Conservation (phyloP, 2,113 vertebrate genomes). For the Pteronura brasiliensis region DNA sequence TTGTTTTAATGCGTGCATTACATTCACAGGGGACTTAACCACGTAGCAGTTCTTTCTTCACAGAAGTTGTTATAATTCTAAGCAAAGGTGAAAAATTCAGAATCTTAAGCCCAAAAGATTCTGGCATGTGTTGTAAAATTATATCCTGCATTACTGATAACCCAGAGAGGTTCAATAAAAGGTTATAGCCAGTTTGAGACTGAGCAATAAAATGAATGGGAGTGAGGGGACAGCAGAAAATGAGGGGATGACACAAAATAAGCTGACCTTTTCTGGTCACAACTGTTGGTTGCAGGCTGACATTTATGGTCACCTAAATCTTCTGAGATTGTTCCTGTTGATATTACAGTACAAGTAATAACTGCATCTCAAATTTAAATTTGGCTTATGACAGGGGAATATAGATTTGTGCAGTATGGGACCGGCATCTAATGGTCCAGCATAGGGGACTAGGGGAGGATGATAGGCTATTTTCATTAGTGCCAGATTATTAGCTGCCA, state of each 20-base stretch:
- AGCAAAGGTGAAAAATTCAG: constrained; percentile 69
- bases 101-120: constrained; percentile 69
- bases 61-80: constrained; percentile 47
- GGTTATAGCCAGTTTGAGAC: constrained; percentile 58
- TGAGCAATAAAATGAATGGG: constrained; percentile 47
- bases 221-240: constrained; percentile 67
- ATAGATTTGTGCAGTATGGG: constrained; percentile 55
- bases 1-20: constrained; percentile 24
- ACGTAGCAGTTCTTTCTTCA: not conserved
- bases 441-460: not conserved
- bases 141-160: constrained; percentile 68
- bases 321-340: constrained; percentile 60
- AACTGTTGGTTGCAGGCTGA: constrained; percentile 62
- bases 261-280: constrained; percentile 57
- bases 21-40: not conserved
- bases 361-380: constrained; percentile 61
- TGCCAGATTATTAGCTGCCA: constrained; percentile 32
- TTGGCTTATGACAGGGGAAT: constrained; percentile 47
- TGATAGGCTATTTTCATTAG: constrained; percentile 38
- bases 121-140: constrained; percentile 71
- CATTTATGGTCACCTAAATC: constrained; percentile 68
- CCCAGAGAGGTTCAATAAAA: constrained; percentile 63
- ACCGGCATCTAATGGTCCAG: constrained; percentile 42
- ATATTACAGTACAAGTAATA: constrained; percentile 69
- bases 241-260: constrained; percentile 55